phyloP scores from a whole-genome alignment of 1,140 invertebrate species.

The Megathymus violae region DNA sequence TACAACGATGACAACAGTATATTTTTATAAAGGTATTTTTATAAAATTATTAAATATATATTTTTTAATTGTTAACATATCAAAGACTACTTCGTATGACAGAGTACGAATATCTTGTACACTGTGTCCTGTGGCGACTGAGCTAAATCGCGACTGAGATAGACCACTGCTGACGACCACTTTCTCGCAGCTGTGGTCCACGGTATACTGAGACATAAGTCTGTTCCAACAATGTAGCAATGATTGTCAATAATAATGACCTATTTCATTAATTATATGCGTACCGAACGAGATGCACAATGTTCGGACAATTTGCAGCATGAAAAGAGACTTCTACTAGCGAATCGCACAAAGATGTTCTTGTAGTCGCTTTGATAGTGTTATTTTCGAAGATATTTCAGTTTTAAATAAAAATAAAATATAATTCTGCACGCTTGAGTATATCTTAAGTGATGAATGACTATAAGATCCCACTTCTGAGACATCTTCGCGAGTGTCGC shows the following conservation, averaged over 20 bases:
- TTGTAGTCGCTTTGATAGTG: no score
- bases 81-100: slow-evolving; percentile 64
- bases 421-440: background rate
- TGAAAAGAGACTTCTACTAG: slow-evolving; percentile 1
- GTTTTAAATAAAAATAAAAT: background rate
- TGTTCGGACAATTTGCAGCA: background rate
- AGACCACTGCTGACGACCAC: background rate
- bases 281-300: background rate
- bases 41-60: slow-evolving; percentile 59
- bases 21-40: slow-evolving; percentile 66
- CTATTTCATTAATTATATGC: slow-evolving; percentile 43
- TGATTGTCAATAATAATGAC: slow-evolving; percentile 33
- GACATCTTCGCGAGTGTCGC: background rate
- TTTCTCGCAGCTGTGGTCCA: background rate
- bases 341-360: background rate
- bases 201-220: background rate
- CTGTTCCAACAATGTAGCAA: background rate
- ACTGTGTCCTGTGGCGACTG: background rate
- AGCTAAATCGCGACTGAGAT: background rate
- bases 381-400: no score
- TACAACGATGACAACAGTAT: slow-evolving; percentile 76
- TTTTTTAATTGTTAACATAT: slow-evolving; percentile 68
- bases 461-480: background rate
- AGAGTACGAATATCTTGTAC: slow-evolving; percentile 24
- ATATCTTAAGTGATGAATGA: background rate